Conservation (phyloP, 2,888 invertebrate species). For the Apamea sordens region DNA sequence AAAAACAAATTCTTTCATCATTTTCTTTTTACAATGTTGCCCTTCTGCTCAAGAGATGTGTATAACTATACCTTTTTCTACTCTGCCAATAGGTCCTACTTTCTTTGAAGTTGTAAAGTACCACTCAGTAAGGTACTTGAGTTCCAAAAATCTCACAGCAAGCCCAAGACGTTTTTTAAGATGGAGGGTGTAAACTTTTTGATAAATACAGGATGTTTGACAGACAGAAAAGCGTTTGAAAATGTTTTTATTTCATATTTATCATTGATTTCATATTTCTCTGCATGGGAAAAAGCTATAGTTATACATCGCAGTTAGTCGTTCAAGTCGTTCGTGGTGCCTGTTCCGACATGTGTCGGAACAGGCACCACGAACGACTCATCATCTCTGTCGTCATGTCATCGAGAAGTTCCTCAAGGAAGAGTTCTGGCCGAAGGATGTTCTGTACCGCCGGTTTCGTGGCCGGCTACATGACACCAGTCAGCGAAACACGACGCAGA, state of each 20-base stretch:
- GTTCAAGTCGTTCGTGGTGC: too few relatives aligned
- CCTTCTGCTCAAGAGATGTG: conserved; percentile 9
- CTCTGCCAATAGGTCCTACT: conserved; percentile 37
- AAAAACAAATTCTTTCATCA: neutral
- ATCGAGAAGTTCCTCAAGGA: too few relatives aligned
- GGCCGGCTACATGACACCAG: too few relatives aligned
- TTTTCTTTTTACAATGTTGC: conserved; percentile 1
- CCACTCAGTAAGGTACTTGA: conserved; percentile 73
- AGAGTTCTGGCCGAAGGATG: too few relatives aligned
- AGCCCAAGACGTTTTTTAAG: conserved; percentile 60
- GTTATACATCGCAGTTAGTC: neutral
- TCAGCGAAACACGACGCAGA: too few relatives aligned
- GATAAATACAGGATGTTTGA: conserved; percentile 36
- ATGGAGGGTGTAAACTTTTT: conserved; percentile 50
- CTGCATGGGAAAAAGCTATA: too few relatives aligned
- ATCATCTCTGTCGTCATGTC: too few relatives aligned
- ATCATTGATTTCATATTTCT: neutral
- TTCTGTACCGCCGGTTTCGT: too few relatives aligned
- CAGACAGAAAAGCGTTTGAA: neutral
- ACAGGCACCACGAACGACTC: too few relatives aligned
- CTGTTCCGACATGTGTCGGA: too few relatives aligned
- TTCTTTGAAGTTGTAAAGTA: conserved; percentile 74
- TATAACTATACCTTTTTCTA: conserved; percentile 33
- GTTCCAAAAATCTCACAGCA: conserved; percentile 66
- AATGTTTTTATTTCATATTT: too few relatives aligned